These are phyloP conservation scores for Tetramorium simillimum DNA, from an alignment of 1,140 invertebrate genomes.

Conservation along the genomic window DNA sequence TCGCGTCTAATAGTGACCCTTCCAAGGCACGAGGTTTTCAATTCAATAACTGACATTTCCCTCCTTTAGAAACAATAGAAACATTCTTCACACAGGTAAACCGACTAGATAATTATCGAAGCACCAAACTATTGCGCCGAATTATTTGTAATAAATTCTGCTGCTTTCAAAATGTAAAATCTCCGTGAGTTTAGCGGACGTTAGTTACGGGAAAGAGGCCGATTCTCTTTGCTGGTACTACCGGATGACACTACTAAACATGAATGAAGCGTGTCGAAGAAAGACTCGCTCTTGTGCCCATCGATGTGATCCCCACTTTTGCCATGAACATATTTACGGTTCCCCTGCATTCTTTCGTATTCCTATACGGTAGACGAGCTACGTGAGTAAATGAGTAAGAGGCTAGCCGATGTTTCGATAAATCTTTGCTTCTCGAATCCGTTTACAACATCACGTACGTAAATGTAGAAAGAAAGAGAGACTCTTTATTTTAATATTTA, in stretches of 20 bases:
- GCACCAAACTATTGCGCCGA: not conserved
- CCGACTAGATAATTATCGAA: not conserved
- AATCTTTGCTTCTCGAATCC: not conserved
- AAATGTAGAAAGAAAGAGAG: not conserved
- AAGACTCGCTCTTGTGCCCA: conserved; percentile 32
- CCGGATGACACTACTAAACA: conserved; percentile 58
- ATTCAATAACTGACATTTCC: not conserved
- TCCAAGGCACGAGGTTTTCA: not conserved
- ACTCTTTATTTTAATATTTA: not conserved
- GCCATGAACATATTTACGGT: conserved; percentile 50
- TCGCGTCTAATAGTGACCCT: not conserved
- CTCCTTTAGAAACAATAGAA: not conserved
- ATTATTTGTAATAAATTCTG: not conserved
- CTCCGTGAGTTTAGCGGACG: not conserved
- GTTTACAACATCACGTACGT: not conserved
- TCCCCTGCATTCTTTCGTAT: conserved; percentile 66
- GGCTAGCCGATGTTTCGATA: not conserved
- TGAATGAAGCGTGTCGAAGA: conserved; percentile 66
- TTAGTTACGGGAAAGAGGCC: not conserved
- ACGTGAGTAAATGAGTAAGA: conserved; percentile 69
- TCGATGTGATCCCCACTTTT: conserved; percentile 69
- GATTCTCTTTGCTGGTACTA: conserved; percentile 36
- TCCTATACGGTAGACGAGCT: conserved; percentile 46
- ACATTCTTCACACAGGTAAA: not conserved
- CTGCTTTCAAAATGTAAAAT: not conserved